Conservation (phyloP, 1,140 invertebrate species). For the Diprion similis region DNA sequence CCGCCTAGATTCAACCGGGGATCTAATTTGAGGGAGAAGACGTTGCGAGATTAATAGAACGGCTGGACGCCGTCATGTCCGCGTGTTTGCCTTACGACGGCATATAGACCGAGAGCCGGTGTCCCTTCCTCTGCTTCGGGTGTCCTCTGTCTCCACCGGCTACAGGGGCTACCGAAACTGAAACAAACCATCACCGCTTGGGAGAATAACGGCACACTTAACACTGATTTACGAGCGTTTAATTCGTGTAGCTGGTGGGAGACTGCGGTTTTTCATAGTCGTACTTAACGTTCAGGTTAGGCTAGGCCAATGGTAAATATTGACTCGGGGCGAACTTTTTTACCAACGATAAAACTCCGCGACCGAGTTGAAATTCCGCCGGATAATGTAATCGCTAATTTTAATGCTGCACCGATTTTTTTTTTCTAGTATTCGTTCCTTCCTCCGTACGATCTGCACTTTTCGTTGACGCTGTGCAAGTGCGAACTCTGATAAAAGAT, state of each 20-base stretch:
- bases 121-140: background rate
- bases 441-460: too few species aligned
- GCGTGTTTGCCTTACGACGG: background rate
- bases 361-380: too few species aligned
- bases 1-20: background rate
- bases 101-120: background rate
- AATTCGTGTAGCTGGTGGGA: background rate
- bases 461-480: too few species aligned
- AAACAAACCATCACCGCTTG: background rate
- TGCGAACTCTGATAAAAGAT: too few species aligned
- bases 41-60: background rate
- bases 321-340: background rate
- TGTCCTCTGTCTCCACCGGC: background rate
- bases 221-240: background rate
- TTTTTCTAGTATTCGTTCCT: too few species aligned
- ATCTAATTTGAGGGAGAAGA: background rate
- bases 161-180: background rate
- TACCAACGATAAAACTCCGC: too few species aligned
- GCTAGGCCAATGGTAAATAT: background rate
- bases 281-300: background rate
- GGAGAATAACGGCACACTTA: background rate
- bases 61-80: background rate
- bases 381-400: too few species aligned
- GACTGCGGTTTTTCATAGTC: background rate
- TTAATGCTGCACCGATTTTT: too few species aligned